Conservation (phyloP, 1,140 invertebrate genomes). For the Melitaea cinxia region DNA sequence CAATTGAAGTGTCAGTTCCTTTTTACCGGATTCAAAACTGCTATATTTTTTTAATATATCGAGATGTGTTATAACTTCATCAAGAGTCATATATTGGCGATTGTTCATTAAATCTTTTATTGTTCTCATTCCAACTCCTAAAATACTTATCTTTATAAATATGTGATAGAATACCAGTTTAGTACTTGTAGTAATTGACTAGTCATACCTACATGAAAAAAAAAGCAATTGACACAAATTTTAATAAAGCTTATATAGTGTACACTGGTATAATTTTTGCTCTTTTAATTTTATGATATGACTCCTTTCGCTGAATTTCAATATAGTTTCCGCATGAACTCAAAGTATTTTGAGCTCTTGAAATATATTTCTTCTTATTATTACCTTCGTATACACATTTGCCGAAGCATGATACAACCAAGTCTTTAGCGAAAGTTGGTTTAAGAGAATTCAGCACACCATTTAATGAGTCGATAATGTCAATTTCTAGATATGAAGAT, state of each 20-base stretch:
- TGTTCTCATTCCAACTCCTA: constrained; percentile 54
- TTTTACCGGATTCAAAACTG: constrained; percentile 47
- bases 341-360: constrained; percentile 45
- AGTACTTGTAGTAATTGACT: background rate
- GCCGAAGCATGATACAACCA: constrained; percentile 48
- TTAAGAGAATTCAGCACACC: constrained; percentile 51
- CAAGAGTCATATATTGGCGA: constrained; percentile 55
- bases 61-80: constrained; percentile 62
- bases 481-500: constrained; percentile 42
- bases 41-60: constrained; percentile 57
- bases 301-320: constrained; percentile 24
- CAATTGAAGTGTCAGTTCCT: constrained; percentile 44
- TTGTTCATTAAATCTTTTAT: constrained; percentile 49
- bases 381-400: constrained; percentile 66
- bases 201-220: constrained; percentile 4
- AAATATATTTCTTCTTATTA: constrained; percentile 49
- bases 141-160: constrained; percentile 35
- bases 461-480: constrained; percentile 54
- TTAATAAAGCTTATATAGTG: constrained; percentile 27
- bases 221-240: constrained; percentile 14
- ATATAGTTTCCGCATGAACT: constrained; percentile 35
- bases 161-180: no score
- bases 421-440: constrained; percentile 46
- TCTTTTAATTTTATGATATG: constrained; percentile 38
- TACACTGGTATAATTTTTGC: constrained; percentile 46